Conservation (phyloP, 2,888 invertebrate species). For the Eupithecia pulchellata region DNA sequence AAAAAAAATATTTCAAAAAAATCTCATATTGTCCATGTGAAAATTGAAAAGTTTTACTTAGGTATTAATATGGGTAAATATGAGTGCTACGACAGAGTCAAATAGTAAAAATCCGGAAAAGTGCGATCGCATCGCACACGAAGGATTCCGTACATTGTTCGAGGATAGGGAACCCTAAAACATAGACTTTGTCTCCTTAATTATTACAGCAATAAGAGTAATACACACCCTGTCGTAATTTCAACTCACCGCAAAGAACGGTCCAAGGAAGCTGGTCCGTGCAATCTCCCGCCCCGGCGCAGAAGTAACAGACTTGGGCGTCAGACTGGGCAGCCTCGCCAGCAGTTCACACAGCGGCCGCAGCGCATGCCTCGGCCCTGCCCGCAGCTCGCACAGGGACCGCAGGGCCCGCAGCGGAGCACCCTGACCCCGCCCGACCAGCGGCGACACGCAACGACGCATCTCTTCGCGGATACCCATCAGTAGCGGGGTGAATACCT, state of each 20-base stretch:
- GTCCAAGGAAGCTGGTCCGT: slow-evolving; percentile 93
- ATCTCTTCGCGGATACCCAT: slow-evolving; percentile 83
- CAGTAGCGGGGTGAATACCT: slow-evolving; percentile 77
- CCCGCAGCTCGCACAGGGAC: slow-evolving; percentile 92
- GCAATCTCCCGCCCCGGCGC: slow-evolving; percentile 95
- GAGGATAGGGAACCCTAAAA: too few species aligned
- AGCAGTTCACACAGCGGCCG: slow-evolving; percentile 88
- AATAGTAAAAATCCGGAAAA: too few species aligned
- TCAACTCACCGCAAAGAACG: slow-evolving; percentile 92
- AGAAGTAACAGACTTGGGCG: slow-evolving; percentile 90
- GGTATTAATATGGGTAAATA: too few species aligned
- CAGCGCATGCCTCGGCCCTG: slow-evolving; percentile 86
- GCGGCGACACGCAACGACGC: slow-evolving; percentile 88
- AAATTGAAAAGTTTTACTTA: too few species aligned
- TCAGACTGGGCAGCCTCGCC: slow-evolving; percentile 82
- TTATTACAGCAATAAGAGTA: too few species aligned
- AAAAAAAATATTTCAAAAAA: too few species aligned
- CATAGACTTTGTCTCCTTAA: too few species aligned
- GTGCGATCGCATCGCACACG: too few species aligned
- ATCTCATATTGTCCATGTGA: too few species aligned
- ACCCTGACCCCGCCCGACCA: slow-evolving; percentile 88
- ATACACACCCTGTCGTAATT: too few species aligned
- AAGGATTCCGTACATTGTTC: too few species aligned
- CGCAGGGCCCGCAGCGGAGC: slow-evolving; percentile 90
- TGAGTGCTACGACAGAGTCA: too few species aligned